Conservation (phyloP, 2,888 invertebrate species). For the Pristionchus japonicus region DNA sequence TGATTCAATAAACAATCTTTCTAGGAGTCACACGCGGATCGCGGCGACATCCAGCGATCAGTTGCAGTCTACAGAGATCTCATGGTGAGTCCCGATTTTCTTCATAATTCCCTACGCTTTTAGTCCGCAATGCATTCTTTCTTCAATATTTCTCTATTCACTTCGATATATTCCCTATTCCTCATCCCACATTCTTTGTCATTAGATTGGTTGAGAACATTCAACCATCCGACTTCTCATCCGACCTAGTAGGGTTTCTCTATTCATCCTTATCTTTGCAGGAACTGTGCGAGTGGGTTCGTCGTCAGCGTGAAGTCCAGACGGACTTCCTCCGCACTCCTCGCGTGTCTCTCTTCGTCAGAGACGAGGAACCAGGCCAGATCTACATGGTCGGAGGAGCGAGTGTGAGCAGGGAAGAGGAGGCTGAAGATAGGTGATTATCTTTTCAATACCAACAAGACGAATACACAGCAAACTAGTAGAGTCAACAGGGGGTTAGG, state of each 20-base stretch:
- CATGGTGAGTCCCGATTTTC: constrained; percentile 81
- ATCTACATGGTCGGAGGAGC: background rate
- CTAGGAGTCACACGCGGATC: constrained; percentile 90
- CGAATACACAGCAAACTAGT: too few relatives aligned
- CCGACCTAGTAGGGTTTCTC: background rate
- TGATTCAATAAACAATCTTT: background rate
- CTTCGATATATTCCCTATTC: too few relatives aligned
- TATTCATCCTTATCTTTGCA: constrained; percentile 75
- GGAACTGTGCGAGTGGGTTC: constrained; percentile 88
- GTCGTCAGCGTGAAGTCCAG: constrained; percentile 95
- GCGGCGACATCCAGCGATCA: constrained; percentile 96
- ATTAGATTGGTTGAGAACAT: too few relatives aligned
- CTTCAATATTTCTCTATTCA: too few relatives aligned
- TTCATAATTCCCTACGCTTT: too few relatives aligned
- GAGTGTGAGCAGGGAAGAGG: constrained; percentile 5
- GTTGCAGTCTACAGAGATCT: constrained; percentile 94
- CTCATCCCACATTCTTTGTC: too few relatives aligned
- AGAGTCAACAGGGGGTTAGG: too few relatives aligned
- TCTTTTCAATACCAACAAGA: too few relatives aligned
- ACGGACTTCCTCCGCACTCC: constrained; percentile 85
- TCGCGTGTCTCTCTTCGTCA: background rate
- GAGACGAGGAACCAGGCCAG: background rate
- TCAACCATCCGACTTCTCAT: too few relatives aligned
- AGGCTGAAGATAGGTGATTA: constrained; percentile 28
- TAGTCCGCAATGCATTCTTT: too few relatives aligned